Conservation (phyloP, 2,113 vertebrate species). For the Ciconia stormi region DNA sequence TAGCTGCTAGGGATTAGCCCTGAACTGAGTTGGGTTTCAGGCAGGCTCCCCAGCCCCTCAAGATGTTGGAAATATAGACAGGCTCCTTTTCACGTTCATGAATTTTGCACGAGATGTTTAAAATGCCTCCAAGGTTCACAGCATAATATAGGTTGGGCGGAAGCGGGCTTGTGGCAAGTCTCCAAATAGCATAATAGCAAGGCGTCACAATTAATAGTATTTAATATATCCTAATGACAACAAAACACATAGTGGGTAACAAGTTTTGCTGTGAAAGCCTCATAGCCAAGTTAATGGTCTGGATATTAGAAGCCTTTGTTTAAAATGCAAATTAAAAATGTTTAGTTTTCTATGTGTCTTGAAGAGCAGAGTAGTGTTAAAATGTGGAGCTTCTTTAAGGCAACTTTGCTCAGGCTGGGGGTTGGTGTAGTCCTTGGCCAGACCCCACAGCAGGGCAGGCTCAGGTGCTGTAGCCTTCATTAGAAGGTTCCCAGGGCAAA, state of each 20-base stretch:
- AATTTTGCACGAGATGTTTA: conserved; percentile 25
- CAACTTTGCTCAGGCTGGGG: background rate
- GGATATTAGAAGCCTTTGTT: conserved; percentile 47
- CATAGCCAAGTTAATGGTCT: conserved; percentile 45
- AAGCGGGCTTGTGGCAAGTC: background rate
- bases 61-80: background rate
- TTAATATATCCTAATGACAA: conserved; percentile 48
- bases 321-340: conserved; percentile 55
- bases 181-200: conserved; percentile 38
- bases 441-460: background rate
- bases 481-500: background rate
- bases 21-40: background rate
- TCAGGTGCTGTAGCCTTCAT: background rate
- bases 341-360: conserved; percentile 8
- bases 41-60: background rate
- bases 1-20: background rate
- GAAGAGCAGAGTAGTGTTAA: background rate
- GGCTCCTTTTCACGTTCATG: background rate
- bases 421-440: background rate
- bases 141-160: background rate
- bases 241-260: conserved; percentile 5
- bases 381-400: background rate
- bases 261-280: conserved; percentile 36
- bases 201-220: conserved; percentile 28
- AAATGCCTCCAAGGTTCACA: conserved; percentile 7